These are phyloP conservation scores for Dendrolimus kikuchii DNA, from an alignment of 1,140 invertebrate species.

Conservation along the genomic window DNA sequence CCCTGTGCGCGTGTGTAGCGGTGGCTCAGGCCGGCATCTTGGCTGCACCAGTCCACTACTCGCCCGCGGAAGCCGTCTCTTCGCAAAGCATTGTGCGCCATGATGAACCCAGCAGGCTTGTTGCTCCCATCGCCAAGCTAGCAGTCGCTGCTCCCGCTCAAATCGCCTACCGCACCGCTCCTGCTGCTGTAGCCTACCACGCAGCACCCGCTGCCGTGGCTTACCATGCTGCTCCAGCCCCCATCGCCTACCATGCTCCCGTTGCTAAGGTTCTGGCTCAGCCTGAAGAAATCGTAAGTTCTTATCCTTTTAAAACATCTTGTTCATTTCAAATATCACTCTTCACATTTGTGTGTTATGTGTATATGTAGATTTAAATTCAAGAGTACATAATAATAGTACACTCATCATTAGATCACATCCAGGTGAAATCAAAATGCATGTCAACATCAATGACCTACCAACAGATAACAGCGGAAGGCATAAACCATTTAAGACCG, in stretches of 20 bases:
- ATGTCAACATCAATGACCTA: too few relatives aligned
- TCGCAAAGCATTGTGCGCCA: constrained; percentile 24
- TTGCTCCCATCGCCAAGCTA: constrained; percentile 5
- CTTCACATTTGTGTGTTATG: too few relatives aligned
- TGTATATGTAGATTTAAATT: too few relatives aligned
- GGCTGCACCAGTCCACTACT: constrained; percentile 33
- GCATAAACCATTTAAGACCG: too few relatives aligned
- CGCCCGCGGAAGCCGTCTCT: constrained; percentile 20
- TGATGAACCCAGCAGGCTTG: constrained; percentile 7
- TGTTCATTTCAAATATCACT: background rate
- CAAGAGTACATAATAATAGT: too few relatives aligned
- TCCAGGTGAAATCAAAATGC: too few relatives aligned
- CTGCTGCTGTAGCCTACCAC: constrained; percentile 16
- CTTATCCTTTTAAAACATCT: constrained; percentile 2
- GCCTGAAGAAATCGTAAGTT: constrained; percentile 17
- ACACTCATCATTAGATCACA: too few relatives aligned
- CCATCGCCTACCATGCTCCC: constrained; percentile 21
- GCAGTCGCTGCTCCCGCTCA: constrained; percentile 3
- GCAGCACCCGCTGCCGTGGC: constrained; percentile 21
- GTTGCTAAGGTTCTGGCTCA: constrained; percentile 28
- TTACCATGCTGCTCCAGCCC: constrained; percentile 21
- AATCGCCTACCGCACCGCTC: constrained; percentile 12
- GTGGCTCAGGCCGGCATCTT: constrained; percentile 42
- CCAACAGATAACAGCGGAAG: too few relatives aligned
- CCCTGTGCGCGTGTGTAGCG: constrained; percentile 37